Conservation (phyloP, 2,797 vertebrate species). For the Knipowitschia caucasica region DNA sequence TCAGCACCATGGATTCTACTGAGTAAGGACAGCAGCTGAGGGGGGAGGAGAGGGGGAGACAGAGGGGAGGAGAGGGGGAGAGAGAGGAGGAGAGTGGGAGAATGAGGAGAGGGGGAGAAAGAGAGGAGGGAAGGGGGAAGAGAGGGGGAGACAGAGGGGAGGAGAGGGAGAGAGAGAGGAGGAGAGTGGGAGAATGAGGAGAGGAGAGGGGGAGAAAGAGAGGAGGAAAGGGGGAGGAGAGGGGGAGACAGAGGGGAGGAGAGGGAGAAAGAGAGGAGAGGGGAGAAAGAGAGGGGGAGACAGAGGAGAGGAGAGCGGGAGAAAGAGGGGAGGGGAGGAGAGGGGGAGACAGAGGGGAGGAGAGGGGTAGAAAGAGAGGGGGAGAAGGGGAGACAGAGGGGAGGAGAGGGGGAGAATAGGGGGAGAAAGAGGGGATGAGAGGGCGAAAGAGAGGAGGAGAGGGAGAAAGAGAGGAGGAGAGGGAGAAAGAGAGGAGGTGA, state of each 20-base stretch:
- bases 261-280: background rate
- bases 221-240: background rate
- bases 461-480: background rate
- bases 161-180: background rate
- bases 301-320: background rate
- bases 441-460: background rate
- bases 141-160: background rate
- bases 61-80: background rate
- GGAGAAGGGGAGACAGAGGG: background rate
- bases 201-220: background rate
- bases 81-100: background rate
- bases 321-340: background rate
- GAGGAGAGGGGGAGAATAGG: background rate
- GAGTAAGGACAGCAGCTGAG: background rate
- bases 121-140: background rate
- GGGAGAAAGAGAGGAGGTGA: background rate
- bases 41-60: background rate
- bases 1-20: slow-evolving; percentile 18
- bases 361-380: background rate
- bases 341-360: background rate
- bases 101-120: background rate
- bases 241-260: background rate
- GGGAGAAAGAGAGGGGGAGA: background rate
- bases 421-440: background rate
- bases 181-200: background rate